Conservation (phyloP, 2,888 invertebrate genomes). For the Ditylenchus weischeri region DNA sequence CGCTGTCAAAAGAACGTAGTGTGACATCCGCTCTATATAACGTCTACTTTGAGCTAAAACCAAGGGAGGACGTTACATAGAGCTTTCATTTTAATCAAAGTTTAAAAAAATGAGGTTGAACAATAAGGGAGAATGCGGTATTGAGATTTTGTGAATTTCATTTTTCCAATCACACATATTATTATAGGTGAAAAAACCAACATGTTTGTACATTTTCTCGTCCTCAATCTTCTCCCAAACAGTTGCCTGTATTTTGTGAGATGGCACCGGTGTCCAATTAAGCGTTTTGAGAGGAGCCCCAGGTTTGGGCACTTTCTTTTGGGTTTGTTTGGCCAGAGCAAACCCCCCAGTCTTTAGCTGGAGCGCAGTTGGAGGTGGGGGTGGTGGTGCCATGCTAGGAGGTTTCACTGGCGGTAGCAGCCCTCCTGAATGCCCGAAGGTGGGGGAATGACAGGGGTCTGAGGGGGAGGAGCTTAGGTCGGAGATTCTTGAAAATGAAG, state of each 20-base stretch:
- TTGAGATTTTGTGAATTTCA: too few species aligned
- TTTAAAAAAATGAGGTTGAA: too few species aligned
- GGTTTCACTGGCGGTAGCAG: constrained; percentile 36
- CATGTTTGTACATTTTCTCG: constrained; percentile 75
- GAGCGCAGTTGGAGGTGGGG: constrained; percentile 43
- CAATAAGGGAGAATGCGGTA: too few species aligned
- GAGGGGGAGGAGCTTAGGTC: constrained; percentile 37
- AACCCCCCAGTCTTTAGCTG: constrained; percentile 16
- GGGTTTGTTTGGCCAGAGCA: neutral
- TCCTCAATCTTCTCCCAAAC: constrained; percentile 93
- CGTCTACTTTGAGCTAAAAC: neutral
- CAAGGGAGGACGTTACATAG: too few species aligned
- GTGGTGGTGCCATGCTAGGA: constrained; percentile 46
- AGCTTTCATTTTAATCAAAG: too few species aligned
- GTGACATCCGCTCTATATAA: neutral
- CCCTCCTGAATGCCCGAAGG: constrained; percentile 26
- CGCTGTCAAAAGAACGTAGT: too few species aligned
- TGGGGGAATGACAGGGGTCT: constrained; percentile 46
- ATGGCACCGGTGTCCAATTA: constrained; percentile 77
- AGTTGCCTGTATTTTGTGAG: constrained; percentile 73
- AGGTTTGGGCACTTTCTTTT: constrained; percentile 80
- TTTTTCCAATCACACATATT: neutral
- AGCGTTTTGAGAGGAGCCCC: constrained; percentile 88
- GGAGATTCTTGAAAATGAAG: constrained; percentile 39
- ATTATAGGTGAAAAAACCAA: constrained; percentile 58